A percentile compares a stretch with the other conserved stretches of the same genome.
These are phyloP conservation scores for Oryzias curvinotus DNA, from an alignment of 2,113 vertebrate species.

Conservation along the genomic window DNA sequence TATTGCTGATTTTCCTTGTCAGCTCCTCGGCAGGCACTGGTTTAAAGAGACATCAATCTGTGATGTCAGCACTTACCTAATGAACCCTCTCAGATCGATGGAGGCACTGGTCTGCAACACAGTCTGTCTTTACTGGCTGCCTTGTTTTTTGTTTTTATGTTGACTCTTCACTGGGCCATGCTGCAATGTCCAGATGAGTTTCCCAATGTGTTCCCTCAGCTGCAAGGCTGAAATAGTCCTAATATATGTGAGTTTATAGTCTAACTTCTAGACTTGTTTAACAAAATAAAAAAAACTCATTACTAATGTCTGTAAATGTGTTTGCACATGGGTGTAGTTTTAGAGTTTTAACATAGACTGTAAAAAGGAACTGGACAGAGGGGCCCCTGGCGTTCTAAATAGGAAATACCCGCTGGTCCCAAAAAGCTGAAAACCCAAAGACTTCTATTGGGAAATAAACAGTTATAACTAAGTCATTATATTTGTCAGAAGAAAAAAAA, in stretches of 20 bases:
- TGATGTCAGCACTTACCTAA: conserved; percentile 99
- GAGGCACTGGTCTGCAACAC: conserved; percentile 78
- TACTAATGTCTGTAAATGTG: neutral
- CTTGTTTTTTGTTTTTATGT: conserved; percentile 62
- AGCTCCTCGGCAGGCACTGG: conserved; percentile 86
- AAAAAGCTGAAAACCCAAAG: no score
- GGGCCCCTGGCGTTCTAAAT: no score
- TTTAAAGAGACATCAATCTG: conserved; percentile 99
- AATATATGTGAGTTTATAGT: neutral
- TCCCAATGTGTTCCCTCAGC: conserved; percentile 17
- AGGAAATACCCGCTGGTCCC: no score
- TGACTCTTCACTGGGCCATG: conserved; percentile 36
- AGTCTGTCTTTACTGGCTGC: conserved; percentile 46
- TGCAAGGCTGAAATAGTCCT: conserved; percentile 9
- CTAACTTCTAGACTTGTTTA: neutral
- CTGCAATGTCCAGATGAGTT: conserved; percentile 40
- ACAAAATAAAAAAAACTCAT: conserved; percentile 2
- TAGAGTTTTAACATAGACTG: neutral
- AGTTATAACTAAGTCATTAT: no score
- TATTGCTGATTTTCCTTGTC: conserved; percentile 92
- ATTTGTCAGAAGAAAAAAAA: no score
- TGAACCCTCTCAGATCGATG: conserved; percentile 95
- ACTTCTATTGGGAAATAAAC: no score
- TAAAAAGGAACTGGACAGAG: no score
- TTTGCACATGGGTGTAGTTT: conserved; percentile 9